Percentiles rank a stretch among this genome's conserved stretches.
Conservation (phyloP, 2,113 vertebrate species). For the Entelurus aequoreus region DNA sequence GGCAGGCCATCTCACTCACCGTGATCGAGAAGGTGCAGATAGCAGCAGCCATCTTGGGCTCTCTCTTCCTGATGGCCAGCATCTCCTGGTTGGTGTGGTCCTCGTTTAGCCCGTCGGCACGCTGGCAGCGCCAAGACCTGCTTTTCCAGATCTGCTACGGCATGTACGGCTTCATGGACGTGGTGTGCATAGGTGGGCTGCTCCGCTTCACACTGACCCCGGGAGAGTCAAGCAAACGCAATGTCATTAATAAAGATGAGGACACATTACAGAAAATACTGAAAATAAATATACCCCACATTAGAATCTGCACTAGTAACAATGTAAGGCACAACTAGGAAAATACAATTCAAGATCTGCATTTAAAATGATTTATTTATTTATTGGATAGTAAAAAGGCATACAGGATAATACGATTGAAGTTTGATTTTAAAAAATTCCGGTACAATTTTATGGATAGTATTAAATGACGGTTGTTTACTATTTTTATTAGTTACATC, state of each 20-base stretch:
- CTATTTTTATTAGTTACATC: no score
- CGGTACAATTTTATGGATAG: no score
- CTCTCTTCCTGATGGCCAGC: conserved; percentile 96
- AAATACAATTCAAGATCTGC: no score
- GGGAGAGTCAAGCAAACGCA: conserved; percentile 4
- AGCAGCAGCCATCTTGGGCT: conserved; percentile 93
- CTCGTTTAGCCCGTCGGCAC: conserved; percentile 94
- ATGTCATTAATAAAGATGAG: conserved; percentile 1
- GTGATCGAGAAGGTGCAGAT: conserved; percentile 99
- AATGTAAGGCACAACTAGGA: no score
- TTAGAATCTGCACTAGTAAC: no score
- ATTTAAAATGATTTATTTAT: no score
- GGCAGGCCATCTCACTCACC: conserved; percentile 98
- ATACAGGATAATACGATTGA: no score
- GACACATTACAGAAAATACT: background rate
- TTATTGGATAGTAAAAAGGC: no score
- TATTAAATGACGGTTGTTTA: no score
- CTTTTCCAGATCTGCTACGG: conserved; percentile 99
- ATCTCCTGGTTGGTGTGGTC: conserved; percentile 99
- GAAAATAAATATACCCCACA: no score
- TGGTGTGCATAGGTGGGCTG: conserved; percentile 93
- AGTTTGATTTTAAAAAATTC: no score
- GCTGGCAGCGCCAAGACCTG: conserved; percentile 98
- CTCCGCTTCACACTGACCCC: background rate
- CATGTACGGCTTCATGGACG: conserved; percentile 99